Percentiles rank a stretch among this genome's conserved stretches.
phyloP scores from a whole-genome alignment of 2,888 invertebrate species.

The Lasioglossum marginatum region DNA sequence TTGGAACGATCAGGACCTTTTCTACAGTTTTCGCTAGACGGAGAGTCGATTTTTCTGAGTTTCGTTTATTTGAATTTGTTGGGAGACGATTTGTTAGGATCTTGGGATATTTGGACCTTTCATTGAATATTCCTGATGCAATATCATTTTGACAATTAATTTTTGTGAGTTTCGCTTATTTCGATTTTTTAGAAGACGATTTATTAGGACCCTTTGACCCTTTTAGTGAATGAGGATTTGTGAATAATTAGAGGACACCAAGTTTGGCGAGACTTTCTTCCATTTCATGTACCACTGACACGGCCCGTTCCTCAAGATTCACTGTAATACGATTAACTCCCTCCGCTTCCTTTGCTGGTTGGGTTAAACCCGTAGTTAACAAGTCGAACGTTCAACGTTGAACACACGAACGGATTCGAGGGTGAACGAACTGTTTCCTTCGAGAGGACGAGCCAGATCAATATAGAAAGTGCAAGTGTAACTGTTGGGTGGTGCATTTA shows the following conservation, averaged over 20 bases:
- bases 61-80: neutral
- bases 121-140: neutral
- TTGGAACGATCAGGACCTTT: neutral
- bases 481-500: conserved; percentile 46
- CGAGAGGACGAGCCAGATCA: conserved; percentile 53
- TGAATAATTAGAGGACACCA: neutral
- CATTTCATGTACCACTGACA: neutral
- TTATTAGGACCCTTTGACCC: neutral
- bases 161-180: neutral
- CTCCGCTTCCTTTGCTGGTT: neutral
- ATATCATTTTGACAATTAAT: neutral
- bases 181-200: neutral
- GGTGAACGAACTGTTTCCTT: conserved; percentile 63
- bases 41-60: neutral
- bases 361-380: neutral
- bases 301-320: neutral
- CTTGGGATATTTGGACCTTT: neutral
- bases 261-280: neutral
- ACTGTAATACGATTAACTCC: neutral
- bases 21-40: neutral
- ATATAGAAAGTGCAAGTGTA: conserved; percentile 66
- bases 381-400: neutral
- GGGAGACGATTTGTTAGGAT: neutral
- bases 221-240: neutral
- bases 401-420: conserved; percentile 35